Evolutionary conservation across 2,888 invertebrate species (phyloP).

Genomic region (Lordiphosa fenestrarum): DNA sequence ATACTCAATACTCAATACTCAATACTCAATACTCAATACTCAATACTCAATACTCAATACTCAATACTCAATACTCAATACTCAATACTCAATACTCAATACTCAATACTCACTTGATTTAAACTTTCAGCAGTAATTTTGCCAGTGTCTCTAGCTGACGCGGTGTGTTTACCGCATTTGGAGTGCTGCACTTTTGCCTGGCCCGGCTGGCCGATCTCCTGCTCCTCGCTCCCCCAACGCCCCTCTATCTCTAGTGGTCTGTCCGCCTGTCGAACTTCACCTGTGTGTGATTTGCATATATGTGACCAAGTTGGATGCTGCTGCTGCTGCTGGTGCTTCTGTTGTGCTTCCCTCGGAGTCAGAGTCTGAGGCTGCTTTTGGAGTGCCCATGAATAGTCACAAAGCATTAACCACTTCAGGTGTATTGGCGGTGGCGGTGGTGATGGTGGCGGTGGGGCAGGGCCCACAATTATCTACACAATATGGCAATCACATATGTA

Average conservation of each 20-base stretch:
- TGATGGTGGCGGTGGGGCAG: constrained; percentile 23
- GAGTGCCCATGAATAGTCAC: constrained; percentile 75
- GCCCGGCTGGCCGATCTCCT: constrained; percentile 27
- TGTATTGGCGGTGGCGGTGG: constrained; percentile 22
- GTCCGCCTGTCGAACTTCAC: constrained; percentile 69
- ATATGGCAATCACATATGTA: constrained; percentile 76
- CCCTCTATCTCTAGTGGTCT: constrained; percentile 15
- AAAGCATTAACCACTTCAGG: constrained; percentile 74
- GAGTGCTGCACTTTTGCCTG: constrained; percentile 74
- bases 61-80: too few relatives aligned
- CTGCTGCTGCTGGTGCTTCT: constrained; percentile 57
- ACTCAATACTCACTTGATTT: neutral
- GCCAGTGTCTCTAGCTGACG: constrained; percentile 16
- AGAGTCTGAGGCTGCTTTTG: constrained; percentile 26
- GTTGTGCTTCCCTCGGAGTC: constrained; percentile 42
- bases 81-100: too few relatives aligned
- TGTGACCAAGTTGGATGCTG: constrained; percentile 47
- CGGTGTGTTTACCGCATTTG: constrained; percentile 65
- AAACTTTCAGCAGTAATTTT: neutral
- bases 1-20: too few relatives aligned
- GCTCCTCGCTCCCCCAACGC: constrained; percentile 8
- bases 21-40: too few relatives aligned
- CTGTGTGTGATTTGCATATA: constrained; percentile 71
- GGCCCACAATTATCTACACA: constrained; percentile 73
- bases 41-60: too few relatives aligned